Base-by-base conservation (phyloP, 2,888 invertebrate species). In the Dynastes maya region DNA sequence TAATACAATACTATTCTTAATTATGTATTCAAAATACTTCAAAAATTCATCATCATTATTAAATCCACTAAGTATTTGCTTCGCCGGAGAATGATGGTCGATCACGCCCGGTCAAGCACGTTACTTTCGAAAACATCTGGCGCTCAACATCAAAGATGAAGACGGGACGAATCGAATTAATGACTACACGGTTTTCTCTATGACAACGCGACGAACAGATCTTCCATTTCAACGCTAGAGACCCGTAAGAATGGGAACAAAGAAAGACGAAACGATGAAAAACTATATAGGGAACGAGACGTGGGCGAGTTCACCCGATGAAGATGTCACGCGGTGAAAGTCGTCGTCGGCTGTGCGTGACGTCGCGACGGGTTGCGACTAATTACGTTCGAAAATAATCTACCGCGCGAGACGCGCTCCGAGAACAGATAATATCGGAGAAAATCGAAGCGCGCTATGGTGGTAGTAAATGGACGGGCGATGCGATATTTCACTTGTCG, bases 301-400 rank as follows among this genome's bases (percentile, higher is more conserved):
- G 51, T 29, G 22, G 68, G 32, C 11, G 27, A 13, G 82, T 83
- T 83, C 81, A 82, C 83, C 83, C 22, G 55, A 86, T 86, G 85
- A 86, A 86, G 86, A 86, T 86, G 86, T 86, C 86, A 86, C 84
- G 61, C 27, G 82, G 84, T 84, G 83, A 68, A 79, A 61, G 68
- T 40, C 61, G 78, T 45, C 80, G 84, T 68, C 51, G 81, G 81
- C 82, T 81, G 80, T 82, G 83, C 83, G 83, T 84, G 85, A 84
- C 84, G 83, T 82, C 83, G 84, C 83, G 85, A 84, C 84, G 85
- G 84, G 84, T 85, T 83, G 84, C 85, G 82, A 85, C 86, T 87
- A 87, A 87, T 87, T 87, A 86, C 84, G 85, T 85, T 86, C 85
- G 83, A 85, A 86, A 87, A 87, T 88, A 87, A 87, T 86, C 72